Conservation (phyloP, 2,113 vertebrate species). For the Sebastes fasciatus region DNA sequence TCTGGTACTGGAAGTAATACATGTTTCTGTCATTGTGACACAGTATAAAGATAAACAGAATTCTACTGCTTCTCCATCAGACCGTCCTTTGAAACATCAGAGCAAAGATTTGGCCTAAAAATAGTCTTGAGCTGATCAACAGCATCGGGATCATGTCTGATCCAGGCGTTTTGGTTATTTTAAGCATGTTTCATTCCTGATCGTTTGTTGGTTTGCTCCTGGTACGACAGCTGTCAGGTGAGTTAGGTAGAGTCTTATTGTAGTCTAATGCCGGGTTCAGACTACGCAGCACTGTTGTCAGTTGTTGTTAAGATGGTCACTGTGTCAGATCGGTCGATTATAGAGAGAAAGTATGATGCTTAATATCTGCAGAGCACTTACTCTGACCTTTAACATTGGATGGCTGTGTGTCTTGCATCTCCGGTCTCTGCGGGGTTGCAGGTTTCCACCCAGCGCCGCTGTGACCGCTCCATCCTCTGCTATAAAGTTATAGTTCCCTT, state of each 20-base stretch:
- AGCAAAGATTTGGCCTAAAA: slow-evolving; percentile 2
- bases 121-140: background rate
- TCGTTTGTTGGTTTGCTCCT: background rate
- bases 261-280: background rate
- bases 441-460: too few relatives aligned
- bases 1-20: background rate
- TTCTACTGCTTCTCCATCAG: background rate
- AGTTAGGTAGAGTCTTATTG: background rate
- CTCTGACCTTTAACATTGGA: too few relatives aligned
- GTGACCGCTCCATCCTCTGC: too few relatives aligned
- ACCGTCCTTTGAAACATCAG: background rate
- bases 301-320: too few relatives aligned
- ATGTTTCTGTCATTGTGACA: background rate
- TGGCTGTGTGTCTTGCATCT: too few relatives aligned
- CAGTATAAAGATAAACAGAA: background rate
- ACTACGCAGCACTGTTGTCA: background rate
- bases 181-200: background rate
- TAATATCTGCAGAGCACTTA: too few relatives aligned
- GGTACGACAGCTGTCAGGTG: background rate
- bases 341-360: too few relatives aligned
- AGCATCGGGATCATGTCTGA: background rate
- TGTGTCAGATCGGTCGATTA: too few relatives aligned
- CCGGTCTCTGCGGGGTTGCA: too few relatives aligned
- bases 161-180: background rate
- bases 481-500: too few relatives aligned